Percentiles rank a stretch among this genome's conserved stretches.
These are phyloP conservation scores for Lucinisca nassula DNA, from an alignment of 2,888 invertebrate species.

Conservation along the genomic window DNA sequence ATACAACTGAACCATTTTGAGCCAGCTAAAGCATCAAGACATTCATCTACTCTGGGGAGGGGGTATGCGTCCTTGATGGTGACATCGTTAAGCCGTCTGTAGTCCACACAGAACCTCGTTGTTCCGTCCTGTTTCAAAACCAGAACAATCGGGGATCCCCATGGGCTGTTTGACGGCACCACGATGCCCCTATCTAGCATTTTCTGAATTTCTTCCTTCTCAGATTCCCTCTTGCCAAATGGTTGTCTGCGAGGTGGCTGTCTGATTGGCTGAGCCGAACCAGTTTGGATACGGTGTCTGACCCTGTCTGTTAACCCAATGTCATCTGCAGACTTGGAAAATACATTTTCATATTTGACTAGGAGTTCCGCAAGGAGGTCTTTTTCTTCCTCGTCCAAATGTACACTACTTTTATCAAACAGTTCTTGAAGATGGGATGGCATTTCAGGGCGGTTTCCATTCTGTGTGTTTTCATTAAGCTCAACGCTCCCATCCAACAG, in stretches of 20 bases:
- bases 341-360: conserved; percentile 33
- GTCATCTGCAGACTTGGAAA: conserved; percentile 46
- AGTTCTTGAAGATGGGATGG: conserved; percentile 22
- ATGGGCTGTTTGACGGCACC: conserved; percentile 59
- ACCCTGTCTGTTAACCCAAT: conserved; percentile 43
- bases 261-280: conserved; percentile 29
- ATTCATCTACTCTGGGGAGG: conserved; percentile 61
- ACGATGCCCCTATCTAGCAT: conserved; percentile 52
- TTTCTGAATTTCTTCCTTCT: conserved; percentile 34
- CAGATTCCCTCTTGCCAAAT: conserved; percentile 35
- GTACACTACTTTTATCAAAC: conserved; percentile 17
- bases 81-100: conserved; percentile 44
- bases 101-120: conserved; percentile 55
- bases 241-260: conserved; percentile 45
- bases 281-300: conserved; percentile 47
- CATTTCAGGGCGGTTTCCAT: not conserved
- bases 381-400: conserved; percentile 6
- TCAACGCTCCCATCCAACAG: too few relatives aligned
- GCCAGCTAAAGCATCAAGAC: conserved; percentile 54
- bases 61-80: conserved; percentile 52
- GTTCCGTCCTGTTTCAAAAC: conserved; percentile 56
- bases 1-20: conserved; percentile 56
- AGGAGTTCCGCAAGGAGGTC: not conserved
- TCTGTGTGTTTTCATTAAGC: too few relatives aligned
- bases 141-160: conserved; percentile 61